These are phyloP conservation scores for Procambarus clarkii DNA, from an alignment of 1,140 invertebrate genomes.

Conservation along the genomic window DNA sequence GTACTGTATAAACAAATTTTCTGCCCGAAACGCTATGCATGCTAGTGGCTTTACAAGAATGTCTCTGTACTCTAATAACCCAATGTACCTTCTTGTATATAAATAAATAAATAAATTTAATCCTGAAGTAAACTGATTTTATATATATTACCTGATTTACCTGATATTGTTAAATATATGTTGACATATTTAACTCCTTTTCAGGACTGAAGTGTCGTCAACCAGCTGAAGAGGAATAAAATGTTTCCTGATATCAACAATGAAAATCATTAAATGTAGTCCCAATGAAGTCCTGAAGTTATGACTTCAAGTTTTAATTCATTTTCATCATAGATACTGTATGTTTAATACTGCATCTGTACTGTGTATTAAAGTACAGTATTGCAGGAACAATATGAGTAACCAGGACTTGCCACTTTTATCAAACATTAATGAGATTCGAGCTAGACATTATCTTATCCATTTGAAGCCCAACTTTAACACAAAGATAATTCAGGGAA, in stretches of 20 bases:
- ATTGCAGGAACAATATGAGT: slow-evolving; percentile 32
- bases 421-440: slow-evolving; percentile 50
- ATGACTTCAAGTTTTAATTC: neutral
- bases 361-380: neutral
- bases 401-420: slow-evolving; percentile 52
- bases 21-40: too few relatives aligned
- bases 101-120: too few relatives aligned
- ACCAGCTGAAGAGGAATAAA: neutral
- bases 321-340: neutral
- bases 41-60: too few relatives aligned
- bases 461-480: slow-evolving; percentile 73
- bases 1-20: too few relatives aligned
- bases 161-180: too few relatives aligned
- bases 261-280: neutral
- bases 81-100: too few relatives aligned
- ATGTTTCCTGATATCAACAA: neutral
- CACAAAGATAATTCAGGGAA: slow-evolving; percentile 72
- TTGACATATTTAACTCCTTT: neutral
- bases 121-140: too few relatives aligned
- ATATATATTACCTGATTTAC: too few relatives aligned
- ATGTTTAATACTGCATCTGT: neutral
- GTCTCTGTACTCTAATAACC: too few relatives aligned
- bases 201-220: neutral
- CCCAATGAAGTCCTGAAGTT: neutral
- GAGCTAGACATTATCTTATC: slow-evolving; percentile 73